A percentile compares a stretch with the other conserved stretches of the same genome.
phyloP scores from a whole-genome alignment of 2,888 invertebrate species.

The Heliothis peltigera region DNA sequence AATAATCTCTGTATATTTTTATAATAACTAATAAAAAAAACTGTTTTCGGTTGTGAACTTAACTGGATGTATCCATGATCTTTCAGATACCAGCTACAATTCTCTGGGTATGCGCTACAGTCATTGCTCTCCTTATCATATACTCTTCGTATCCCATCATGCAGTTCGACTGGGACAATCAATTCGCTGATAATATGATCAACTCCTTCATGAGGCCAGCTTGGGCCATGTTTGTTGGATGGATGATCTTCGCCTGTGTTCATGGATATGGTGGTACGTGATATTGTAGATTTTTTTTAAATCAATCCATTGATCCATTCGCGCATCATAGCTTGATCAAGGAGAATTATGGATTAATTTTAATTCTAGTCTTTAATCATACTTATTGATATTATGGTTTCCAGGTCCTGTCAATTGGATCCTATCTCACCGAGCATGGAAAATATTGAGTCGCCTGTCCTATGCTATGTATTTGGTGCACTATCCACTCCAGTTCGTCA shows the following conservation, averaged over 20 bases:
- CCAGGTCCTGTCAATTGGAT: conserved; percentile 86
- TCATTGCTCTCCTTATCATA: conserved; percentile 53
- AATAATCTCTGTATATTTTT: too few species aligned
- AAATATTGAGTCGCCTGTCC: conserved; percentile 85
- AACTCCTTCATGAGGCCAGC: conserved; percentile 80
- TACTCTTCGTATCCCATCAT: conserved; percentile 68
- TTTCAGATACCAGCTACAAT: conserved; percentile 62
- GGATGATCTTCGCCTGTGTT: conserved; percentile 85
- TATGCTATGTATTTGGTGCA: conserved; percentile 90
- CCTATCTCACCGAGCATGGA: conserved; percentile 85
- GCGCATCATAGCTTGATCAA: too few species aligned
- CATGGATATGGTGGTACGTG: conserved; percentile 76
- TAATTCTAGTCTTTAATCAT: too few species aligned
- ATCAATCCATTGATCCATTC: too few species aligned
- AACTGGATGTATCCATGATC: too few species aligned
- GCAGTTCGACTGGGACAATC: conserved; percentile 74
- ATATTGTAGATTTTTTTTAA: neutral
- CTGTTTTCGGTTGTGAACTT: too few species aligned
- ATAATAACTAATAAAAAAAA: too few species aligned
- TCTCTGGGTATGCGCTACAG: conserved; percentile 62
- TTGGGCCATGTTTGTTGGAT: conserved; percentile 84
- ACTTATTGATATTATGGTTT: too few species aligned
- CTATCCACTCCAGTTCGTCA: conserved; percentile 73
- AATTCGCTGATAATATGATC: conserved; percentile 72
- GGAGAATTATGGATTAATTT: too few species aligned